phyloP scores from a whole-genome alignment of 2,797 vertebrate genomes.

The Syndactyla subalaris region DNA sequence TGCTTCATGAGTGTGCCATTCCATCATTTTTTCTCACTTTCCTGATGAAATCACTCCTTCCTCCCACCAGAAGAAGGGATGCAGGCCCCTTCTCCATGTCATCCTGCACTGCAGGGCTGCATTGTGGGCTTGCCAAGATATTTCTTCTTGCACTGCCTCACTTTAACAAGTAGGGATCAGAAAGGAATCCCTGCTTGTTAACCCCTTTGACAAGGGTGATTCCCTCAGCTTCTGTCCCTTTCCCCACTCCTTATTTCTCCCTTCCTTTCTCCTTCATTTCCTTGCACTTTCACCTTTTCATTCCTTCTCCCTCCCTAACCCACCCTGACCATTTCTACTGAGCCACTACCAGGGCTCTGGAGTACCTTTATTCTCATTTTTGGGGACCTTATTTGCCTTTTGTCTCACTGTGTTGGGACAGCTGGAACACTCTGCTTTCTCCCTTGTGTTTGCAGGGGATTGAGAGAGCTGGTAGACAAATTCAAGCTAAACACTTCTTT shows the following conservation, averaged over 20 bases:
- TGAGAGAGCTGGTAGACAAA: neutral
- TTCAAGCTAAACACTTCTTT: neutral
- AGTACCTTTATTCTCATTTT: neutral
- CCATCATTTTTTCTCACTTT: constrained; percentile 1
- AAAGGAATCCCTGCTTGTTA: neutral
- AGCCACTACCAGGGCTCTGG: neutral
- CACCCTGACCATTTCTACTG: neutral
- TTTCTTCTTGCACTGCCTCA: neutral
- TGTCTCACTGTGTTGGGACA: neutral
- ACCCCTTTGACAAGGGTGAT: neutral
- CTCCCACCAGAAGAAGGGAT: neutral
- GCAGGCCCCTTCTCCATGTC: neutral
- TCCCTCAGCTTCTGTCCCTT: neutral
- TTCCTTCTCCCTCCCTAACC: neutral
- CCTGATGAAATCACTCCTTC: constrained; percentile 11
- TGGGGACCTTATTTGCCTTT: neutral
- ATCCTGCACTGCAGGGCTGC: neutral
- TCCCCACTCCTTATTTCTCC: neutral
- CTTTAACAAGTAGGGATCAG: neutral
- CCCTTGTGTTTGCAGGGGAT: neutral
- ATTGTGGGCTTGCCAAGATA: neutral
- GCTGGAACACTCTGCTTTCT: neutral
- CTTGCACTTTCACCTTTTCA: neutral
- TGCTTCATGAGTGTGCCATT: neutral
- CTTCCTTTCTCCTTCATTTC: neutral